phyloP scores from a whole-genome alignment of 2,797 vertebrate genomes.

The Sciurus vulgaris region DNA sequence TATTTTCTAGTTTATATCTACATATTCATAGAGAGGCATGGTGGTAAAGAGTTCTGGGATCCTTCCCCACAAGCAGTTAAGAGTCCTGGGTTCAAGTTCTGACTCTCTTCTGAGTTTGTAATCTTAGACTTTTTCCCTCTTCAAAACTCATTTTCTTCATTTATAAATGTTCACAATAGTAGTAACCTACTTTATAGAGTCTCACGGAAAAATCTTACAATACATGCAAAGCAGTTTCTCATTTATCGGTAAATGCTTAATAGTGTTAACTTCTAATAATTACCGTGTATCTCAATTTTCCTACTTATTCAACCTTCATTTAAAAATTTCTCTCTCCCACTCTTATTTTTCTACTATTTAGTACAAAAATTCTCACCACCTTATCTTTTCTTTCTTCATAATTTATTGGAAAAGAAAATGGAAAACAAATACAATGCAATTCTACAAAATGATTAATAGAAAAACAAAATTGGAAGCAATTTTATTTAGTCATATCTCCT shows the following conservation, averaged over 20 bases:
- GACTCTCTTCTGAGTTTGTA: neutral
- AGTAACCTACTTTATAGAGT: neutral
- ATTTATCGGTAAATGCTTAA: slow-evolving; percentile 43
- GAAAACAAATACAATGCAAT: neutral
- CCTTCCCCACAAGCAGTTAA: neutral
- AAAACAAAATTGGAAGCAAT: neutral
- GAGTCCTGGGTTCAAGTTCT: neutral
- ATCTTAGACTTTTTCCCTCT: neutral
- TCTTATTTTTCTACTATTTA: neutral
- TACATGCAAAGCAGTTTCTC: neutral
- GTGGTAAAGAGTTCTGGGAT: neutral
- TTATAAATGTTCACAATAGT: neutral
- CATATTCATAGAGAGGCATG: neutral
- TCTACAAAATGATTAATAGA: neutral
- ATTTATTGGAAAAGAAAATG: slow-evolving; percentile 45
- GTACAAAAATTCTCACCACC: neutral
- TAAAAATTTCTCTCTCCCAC: slow-evolving; percentile 7
- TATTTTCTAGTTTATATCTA: neutral
- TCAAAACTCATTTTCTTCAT: neutral
- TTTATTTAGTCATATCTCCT: neutral
- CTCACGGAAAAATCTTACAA: neutral
- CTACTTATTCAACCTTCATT: slow-evolving; percentile 26
- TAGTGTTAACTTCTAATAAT: slow-evolving; percentile 28
- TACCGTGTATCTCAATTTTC: neutral
- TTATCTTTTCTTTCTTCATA: slow-evolving; percentile 1